Evolutionary conservation across 1,140 invertebrate genomes (phyloP).

Genomic region (Homarus americanus): DNA sequence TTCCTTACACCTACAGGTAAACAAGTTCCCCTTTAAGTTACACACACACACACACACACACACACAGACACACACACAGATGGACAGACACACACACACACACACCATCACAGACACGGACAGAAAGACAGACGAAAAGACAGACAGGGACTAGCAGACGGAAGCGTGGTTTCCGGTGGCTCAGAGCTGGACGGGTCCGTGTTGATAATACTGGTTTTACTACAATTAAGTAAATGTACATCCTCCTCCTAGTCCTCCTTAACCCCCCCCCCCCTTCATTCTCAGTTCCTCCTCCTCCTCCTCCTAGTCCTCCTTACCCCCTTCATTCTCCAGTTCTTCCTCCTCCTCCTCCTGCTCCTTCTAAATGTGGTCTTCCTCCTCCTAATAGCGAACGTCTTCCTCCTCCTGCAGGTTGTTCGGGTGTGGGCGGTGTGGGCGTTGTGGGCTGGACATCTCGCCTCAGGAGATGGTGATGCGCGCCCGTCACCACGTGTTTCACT

Average conservation of each 20-base stretch:
- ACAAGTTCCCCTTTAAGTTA: no score
- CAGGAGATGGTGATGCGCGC: conserved; percentile 95
- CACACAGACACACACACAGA: conserved; percentile 3
- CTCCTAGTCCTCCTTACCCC: no score
- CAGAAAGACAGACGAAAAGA: no score
- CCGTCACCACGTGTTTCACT: conserved; percentile 92
- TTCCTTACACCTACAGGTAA: no score
- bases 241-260: no score
- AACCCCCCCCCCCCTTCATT: no score
- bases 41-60: conserved; percentile 34
- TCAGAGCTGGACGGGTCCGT: background rate
- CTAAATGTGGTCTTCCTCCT: no score
- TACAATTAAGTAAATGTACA: background rate
- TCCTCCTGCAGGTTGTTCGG: conserved; percentile 70
- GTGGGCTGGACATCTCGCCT: conserved; percentile 88
- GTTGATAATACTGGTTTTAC: background rate
- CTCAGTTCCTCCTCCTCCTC: no score
- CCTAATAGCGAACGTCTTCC: no score
- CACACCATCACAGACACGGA: background rate
- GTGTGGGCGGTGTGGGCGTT: conserved; percentile 71
- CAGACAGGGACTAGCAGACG: background rate
- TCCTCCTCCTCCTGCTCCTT: no score
- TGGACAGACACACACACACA: background rate
- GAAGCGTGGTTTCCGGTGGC: background rate
- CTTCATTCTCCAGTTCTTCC: no score